Base-by-base conservation (phyloP, 2,888 invertebrate species). In the Spisula solida region DNA sequence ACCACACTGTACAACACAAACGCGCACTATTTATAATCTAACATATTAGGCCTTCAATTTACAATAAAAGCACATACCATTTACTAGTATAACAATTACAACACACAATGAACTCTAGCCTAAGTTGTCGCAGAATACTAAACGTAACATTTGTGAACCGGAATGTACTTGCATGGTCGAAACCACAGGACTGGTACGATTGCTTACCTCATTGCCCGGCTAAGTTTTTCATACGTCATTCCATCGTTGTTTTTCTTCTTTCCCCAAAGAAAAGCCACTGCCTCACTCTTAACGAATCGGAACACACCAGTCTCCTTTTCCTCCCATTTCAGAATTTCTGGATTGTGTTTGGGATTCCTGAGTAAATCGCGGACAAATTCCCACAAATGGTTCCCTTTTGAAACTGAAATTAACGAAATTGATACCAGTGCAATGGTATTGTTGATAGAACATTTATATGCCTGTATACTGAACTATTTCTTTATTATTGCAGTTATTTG, bases 181-280 rank as follows among this genome's bases (percentile, higher is more conserved):
- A 34, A 48, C 34, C 14, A 80, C 80, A n/a, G n/a, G 81, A 55
- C 47, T 10, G 47, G 60, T 60, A n/a, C n/a, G 82, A 51, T 1
- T 2, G 81, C 96, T 95, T 96, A 98, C 98, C 98, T 97, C 98
- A 99, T 98, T 41, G 99, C 99, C 92, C 99, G 97, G 96, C 98
- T 98, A 94, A 99, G 97, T 97, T 99, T 99, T 96, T 99, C 99
- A 96, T 98, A 99, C 81, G 98, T 98, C 99, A 99, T 99, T 96
- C 98, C 98, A 82, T 98, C 98, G 96, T 99, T 99, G 96, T 98
- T 98, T 96, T 98, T 98, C 96, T 98, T 97, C 89, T 98, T 97
- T 6, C 98, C 98, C 99, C 99, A 99, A 84, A 98, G 97, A 95
- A 98, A 98, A 0, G 99, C 98, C 14, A 99, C 98, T 95, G 98